Percentiles rank a stretch among this genome's conserved stretches.
Evolutionary conservation across 1,140 invertebrate genomes (phyloP).

Genomic region (Cepaea nemoralis): DNA sequence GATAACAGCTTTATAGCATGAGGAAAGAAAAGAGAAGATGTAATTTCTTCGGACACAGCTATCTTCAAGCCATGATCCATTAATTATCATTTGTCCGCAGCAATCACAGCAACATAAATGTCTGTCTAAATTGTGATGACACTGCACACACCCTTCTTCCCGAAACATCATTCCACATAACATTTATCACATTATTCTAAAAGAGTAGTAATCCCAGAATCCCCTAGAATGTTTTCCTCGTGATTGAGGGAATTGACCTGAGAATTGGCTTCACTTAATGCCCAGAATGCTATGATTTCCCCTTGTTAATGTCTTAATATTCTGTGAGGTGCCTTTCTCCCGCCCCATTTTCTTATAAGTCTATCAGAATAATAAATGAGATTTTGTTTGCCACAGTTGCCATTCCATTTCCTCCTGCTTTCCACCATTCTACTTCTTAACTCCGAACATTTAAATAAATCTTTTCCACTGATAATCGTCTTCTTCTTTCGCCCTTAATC

Average conservation of each 20-base stretch:
- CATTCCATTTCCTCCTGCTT: background rate
- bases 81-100: too few species aligned
- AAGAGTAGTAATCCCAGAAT: background rate
- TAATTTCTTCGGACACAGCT: too few species aligned
- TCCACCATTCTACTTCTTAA: too few species aligned
- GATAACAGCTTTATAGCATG: too few species aligned
- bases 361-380: background rate
- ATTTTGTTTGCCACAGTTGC: background rate
- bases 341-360: background rate
- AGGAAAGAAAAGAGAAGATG: too few species aligned
- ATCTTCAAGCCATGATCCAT: too few species aligned
- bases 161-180: background rate
- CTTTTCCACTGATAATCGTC: too few species aligned
- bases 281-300: background rate
- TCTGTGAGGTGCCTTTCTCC: background rate
- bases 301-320: background rate
- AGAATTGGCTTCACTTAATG: background rate
- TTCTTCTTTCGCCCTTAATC: too few species aligned
- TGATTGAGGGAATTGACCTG: background rate
- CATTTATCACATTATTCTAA: background rate
- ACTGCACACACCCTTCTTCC: background rate
- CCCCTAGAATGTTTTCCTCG: background rate
- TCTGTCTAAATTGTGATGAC: background rate
- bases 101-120: too few species aligned
- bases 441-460: too few species aligned